A percentile compares a stretch with the other conserved stretches of the same genome.
Conservation (phyloP, 2,888 invertebrate species). For the Perithous albicinctus region DNA sequence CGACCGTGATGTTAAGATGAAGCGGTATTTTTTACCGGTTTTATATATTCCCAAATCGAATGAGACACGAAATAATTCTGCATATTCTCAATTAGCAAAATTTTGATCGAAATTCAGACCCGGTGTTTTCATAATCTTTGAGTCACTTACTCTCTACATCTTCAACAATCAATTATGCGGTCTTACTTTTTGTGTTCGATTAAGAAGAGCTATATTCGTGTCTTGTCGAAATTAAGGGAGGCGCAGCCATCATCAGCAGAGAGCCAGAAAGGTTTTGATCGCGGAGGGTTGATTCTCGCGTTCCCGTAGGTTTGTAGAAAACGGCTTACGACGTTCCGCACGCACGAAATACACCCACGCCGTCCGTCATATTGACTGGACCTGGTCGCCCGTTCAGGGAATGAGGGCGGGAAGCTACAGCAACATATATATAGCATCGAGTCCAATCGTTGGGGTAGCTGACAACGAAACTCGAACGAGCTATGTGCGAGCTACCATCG, state of each 20-base stretch:
- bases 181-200: conserved; percentile 61
- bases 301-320: conserved; percentile 19
- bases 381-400: conserved; percentile 25
- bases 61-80: background rate
- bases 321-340: conserved; percentile 29
- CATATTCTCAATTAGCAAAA: conserved; percentile 27
- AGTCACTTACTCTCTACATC: conserved; percentile 44
- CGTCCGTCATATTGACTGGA: conserved; percentile 33
- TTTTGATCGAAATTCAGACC: conserved; percentile 42
- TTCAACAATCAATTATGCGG: conserved; percentile 61
- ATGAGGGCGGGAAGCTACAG: conserved; percentile 16
- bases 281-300: conserved; percentile 33
- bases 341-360: conserved; percentile 31
- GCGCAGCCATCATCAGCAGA: conserved; percentile 13
- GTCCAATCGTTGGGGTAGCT: conserved; percentile 40
- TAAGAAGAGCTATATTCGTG: conserved; percentile 61
- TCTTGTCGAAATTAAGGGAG: conserved; percentile 61
- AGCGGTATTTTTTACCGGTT: too few relatives aligned
- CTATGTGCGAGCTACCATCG: conserved; percentile 17
- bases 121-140: background rate
- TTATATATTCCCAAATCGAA: too few relatives aligned
- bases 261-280: conserved; percentile 53
- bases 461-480: conserved; percentile 65
- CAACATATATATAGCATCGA: background rate
- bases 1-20: too few relatives aligned